Conservation (phyloP, 37 sponge, comb jelly and placozoan genomes). For the Geodia barretti region DNA sequence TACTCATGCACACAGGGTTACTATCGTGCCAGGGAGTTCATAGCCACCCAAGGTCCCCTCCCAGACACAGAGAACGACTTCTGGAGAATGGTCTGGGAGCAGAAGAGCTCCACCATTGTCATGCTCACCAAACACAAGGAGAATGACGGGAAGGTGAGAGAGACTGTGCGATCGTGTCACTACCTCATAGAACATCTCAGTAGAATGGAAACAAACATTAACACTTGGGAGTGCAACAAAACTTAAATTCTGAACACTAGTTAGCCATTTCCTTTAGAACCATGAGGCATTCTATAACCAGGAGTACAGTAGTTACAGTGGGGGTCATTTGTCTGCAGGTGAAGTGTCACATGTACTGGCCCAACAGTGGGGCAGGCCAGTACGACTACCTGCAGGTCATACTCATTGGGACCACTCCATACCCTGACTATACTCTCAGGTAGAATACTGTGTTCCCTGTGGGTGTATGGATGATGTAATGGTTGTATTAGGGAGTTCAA, state of each 20-base stretch:
- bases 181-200: too few species aligned
- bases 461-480: too few species aligned
- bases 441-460: too few species aligned
- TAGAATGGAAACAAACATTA: too few species aligned
- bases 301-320: too few species aligned
- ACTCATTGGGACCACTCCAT: slow-evolving; percentile 34
- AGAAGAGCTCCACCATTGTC: slow-evolving; percentile 83
- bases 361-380: slow-evolving; percentile 64
- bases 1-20: slow-evolving; percentile 56
- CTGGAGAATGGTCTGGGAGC: slow-evolving; percentile 96
- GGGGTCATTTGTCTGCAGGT: slow-evolving; percentile 8
- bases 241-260: too few species aligned
- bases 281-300: neutral
- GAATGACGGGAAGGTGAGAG: slow-evolving; percentile 7
- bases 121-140: slow-evolving; percentile 88
- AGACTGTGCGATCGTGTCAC: too few species aligned
- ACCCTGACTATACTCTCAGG: slow-evolving; percentile 63
- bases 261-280: neutral
- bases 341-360: slow-evolving; percentile 93
- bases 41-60: slow-evolving; percentile 95
- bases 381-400: slow-evolving; percentile 54
- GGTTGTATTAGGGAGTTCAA: slow-evolving; percentile 87
- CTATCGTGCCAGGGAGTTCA: slow-evolving; percentile 71
- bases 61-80: slow-evolving; percentile 89
- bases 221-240: too few species aligned